phyloP scores from a whole-genome alignment of 2,113 vertebrate genomes.

The Camelus dromedarius region DNA sequence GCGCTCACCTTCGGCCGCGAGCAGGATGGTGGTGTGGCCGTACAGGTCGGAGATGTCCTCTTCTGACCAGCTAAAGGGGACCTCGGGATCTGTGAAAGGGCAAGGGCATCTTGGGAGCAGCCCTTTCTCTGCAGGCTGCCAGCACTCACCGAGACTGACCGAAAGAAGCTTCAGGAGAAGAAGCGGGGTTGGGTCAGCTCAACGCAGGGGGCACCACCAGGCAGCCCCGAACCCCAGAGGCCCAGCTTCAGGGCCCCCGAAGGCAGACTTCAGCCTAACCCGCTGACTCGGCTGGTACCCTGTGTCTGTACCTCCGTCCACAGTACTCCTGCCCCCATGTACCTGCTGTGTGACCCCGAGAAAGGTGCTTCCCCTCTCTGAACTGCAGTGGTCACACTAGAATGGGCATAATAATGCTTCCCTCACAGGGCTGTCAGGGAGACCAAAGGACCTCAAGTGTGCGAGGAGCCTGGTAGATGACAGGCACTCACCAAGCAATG shows the following conservation, averaged over 20 bases:
- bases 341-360: neutral
- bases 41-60: slow-evolving; percentile 92
- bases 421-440: neutral
- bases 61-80: slow-evolving; percentile 93
- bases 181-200: neutral
- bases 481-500: neutral
- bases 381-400: rapidly evolving
- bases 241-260: neutral
- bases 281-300: rapidly evolving
- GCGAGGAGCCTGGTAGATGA: neutral
- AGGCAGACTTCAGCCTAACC: no score
- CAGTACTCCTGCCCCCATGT: neutral
- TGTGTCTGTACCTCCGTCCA: neutral
- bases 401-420: neutral
- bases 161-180: neutral
- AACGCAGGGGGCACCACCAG: rapidly evolving
- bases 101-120: rapidly evolving
- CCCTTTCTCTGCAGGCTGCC: neutral
- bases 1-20: slow-evolving; percentile 94
- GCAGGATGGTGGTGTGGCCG: slow-evolving; percentile 89
- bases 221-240: neutral
- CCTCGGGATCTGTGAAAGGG: slow-evolving; percentile 86
- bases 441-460: neutral
- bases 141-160: neutral
- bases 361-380: neutral